Conservation (phyloP, 2,113 vertebrate species). For the Sinocyclocheilus maitianheensis region DNA sequence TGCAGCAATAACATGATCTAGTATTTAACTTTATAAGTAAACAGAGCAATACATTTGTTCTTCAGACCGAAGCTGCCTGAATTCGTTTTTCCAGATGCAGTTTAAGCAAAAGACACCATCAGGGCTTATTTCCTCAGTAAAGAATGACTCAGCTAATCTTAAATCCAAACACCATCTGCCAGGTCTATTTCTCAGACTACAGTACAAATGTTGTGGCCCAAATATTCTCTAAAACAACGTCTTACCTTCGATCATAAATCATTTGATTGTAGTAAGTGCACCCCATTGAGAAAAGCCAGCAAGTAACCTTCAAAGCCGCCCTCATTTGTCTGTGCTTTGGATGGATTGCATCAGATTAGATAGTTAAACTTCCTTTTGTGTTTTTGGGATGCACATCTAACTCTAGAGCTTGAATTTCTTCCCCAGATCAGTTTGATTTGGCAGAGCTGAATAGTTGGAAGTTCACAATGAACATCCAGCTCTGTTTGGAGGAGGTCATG, state of each 20-base stretch:
- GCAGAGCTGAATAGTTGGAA: conserved; percentile 1
- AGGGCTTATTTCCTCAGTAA: neutral
- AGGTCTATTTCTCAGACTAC: neutral
- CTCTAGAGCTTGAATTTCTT: conserved; percentile 33
- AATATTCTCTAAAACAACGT: neutral
- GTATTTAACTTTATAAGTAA: neutral
- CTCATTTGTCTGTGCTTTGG: neutral
- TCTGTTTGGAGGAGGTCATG: conserved; percentile 35
- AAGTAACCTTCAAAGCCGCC: neutral
- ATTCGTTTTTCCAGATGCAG: neutral
- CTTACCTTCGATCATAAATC: conserved; percentile 2
- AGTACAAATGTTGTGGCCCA: conserved; percentile 5
- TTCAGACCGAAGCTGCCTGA: neutral
- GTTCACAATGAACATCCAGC: conserved; percentile 21
- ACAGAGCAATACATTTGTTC: neutral
- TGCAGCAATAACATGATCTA: neutral
- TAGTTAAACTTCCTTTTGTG: conserved; percentile 12
- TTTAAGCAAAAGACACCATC: neutral
- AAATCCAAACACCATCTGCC: conserved; percentile 27
- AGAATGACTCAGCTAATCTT: conserved; percentile 39
- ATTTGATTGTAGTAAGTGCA: neutral
- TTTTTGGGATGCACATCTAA: neutral
- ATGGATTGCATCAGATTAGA: neutral
- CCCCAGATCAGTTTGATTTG: conserved; percentile 31
- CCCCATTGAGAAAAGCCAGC: neutral